Conservation (phyloP, 2,113 vertebrate genomes). For the Ptilonorhynchus violaceus region DNA sequence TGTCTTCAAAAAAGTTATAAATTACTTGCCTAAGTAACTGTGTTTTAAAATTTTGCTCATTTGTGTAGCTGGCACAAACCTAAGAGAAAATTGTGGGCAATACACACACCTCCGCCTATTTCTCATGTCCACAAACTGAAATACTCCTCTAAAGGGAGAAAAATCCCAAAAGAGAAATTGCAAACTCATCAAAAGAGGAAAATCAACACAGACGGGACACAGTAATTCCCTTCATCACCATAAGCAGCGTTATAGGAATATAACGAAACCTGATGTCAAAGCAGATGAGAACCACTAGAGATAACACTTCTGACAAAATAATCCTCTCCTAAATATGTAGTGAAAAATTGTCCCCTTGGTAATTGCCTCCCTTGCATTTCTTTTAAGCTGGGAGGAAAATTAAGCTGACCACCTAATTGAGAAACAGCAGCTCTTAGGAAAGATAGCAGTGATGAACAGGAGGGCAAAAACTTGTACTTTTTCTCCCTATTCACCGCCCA, state of each 20-base stretch:
- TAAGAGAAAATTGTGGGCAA: background rate
- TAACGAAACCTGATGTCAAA: background rate
- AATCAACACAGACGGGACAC: background rate
- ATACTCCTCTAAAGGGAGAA: background rate
- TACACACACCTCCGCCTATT: background rate
- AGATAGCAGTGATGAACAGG: background rate
- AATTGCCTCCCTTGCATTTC: background rate
- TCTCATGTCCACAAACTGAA: background rate
- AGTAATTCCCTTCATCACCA: background rate
- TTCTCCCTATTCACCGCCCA: background rate
- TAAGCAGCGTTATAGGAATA: background rate
- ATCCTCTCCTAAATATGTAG: background rate
- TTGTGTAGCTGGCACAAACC: background rate
- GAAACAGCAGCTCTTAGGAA: background rate
- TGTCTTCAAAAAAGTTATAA: background rate
- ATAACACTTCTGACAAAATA: background rate
- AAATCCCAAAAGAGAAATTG: background rate
- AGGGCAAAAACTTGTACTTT: background rate
- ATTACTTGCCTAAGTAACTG: background rate
- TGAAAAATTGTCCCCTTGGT: background rate
- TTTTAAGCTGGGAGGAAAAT: background rate
- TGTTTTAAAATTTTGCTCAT: background rate
- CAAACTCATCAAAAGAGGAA: background rate
- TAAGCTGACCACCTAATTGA: background rate
- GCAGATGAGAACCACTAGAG: background rate